Percentiles rank a stretch among this genome's conserved stretches.
Conservation (phyloP, 2,113 vertebrate genomes). For the Pseudorhombus dupliciocellatus region DNA sequence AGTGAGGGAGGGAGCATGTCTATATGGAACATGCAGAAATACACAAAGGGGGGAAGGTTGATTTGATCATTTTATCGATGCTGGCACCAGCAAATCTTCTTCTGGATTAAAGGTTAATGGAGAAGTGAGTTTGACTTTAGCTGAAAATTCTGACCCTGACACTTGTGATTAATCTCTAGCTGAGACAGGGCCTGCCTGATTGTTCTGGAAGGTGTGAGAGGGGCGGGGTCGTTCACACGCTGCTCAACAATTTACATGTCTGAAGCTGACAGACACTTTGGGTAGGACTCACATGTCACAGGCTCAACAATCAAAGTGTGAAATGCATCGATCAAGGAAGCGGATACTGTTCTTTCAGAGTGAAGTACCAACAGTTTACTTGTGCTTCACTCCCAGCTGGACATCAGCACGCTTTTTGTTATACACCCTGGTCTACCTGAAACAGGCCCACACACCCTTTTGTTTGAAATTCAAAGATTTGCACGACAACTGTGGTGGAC, state of each 20-base stretch:
- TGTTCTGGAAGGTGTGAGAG: neutral
- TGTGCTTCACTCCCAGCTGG: neutral
- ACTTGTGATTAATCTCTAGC: neutral
- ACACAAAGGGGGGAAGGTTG: neutral
- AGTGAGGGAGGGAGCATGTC: neutral
- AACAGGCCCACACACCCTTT: neutral
- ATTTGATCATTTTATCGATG: too few species aligned
- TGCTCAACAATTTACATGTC: neutral
- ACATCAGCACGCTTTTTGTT: neutral
- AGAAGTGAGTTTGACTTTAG: neutral
- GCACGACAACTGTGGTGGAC: constrained; percentile 6
- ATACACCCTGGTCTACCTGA: neutral
- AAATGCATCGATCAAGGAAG: neutral
- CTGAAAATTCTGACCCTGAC: neutral
- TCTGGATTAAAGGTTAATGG: too few species aligned
- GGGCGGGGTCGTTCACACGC: neutral
- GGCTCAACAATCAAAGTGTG: neutral
- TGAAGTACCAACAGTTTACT: neutral
- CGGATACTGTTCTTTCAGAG: constrained; percentile 4
- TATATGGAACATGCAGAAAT: neutral
- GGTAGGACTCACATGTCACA: neutral
- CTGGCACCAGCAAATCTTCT: too few species aligned
- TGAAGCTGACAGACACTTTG: neutral
- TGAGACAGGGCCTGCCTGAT: neutral
- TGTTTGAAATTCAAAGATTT: constrained; percentile 4